Percentiles rank a stretch among this genome's conserved stretches.
Evolutionary conservation across 2,888 invertebrate species (phyloP).

Genomic region (Caenorhabditis uteleia): DNA sequence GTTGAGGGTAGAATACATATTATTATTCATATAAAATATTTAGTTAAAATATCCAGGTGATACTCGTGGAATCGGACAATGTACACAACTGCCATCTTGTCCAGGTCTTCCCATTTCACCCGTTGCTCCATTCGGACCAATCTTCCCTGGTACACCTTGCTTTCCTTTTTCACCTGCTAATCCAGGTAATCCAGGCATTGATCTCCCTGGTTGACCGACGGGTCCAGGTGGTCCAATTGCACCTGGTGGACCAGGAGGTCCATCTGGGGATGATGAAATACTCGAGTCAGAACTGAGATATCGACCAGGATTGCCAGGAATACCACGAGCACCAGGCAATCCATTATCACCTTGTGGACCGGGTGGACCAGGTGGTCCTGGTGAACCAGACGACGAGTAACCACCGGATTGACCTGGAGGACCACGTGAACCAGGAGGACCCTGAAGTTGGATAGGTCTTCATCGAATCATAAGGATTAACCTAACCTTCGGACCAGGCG

Average conservation of each 20-base stretch:
- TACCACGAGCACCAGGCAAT: constrained; percentile 32
- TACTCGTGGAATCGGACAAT: constrained; percentile 37
- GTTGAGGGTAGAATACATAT: no score
- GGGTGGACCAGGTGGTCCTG: constrained; percentile 36
- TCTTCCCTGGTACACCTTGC: constrained; percentile 32
- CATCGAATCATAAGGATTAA: constrained; percentile 11
- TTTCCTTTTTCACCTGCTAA: constrained; percentile 41
- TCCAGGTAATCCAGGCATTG: constrained; percentile 36
- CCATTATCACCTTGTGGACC: constrained; percentile 40
- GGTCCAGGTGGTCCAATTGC: constrained; percentile 23
- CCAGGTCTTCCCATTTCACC: constrained; percentile 32
- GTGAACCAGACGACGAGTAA: constrained; percentile 20
- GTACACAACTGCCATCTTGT: constrained; percentile 24
- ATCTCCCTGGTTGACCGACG: constrained; percentile 9
- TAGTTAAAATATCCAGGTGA: constrained; percentile 40
- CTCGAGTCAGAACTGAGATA: neutral
- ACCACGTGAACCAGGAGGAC: constrained; percentile 34
- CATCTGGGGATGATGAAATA: constrained; percentile 2
- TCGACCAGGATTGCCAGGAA: constrained; percentile 23
- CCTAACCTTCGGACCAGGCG: constrained; percentile 36
- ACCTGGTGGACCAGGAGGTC: constrained; percentile 34
- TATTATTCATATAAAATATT: neutral
- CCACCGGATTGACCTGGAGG: constrained; percentile 24
- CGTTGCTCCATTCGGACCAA: constrained; percentile 18
- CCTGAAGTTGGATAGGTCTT: no score